A percentile compares a stretch with the other conserved stretches of the same genome.
Conservation (phyloP, 2,888 invertebrate genomes). For the Leptopilina drosophilae region DNA sequence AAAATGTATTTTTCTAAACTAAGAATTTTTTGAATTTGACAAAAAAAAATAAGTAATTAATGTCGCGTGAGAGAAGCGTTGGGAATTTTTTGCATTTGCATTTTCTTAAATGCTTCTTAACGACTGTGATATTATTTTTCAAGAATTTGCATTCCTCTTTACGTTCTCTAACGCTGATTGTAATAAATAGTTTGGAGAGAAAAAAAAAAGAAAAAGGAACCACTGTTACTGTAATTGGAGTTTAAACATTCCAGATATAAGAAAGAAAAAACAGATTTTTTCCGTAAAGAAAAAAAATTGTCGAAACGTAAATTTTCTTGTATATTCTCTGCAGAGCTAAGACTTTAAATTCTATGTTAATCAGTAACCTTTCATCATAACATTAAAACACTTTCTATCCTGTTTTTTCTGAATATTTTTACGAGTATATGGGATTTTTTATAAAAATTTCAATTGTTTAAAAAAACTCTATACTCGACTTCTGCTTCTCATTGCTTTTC, state of each 20-base stretch:
- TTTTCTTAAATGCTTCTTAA: conserved; percentile 28
- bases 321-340: conserved; percentile 34
- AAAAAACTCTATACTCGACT: conserved; percentile 2
- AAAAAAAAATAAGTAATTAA: background rate
- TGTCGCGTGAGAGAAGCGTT: conserved; percentile 32
- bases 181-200: background rate
- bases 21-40: background rate
- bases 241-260: conserved; percentile 16
- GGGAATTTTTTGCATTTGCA: conserved; percentile 27
- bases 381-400: conserved; percentile 11
- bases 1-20: background rate
- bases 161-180: conserved; percentile 28
- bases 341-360: conserved; percentile 18
- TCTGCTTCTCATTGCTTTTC: conserved; percentile 24
- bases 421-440: background rate
- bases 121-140: conserved; percentile 37
- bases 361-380: conserved; percentile 29
- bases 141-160: conserved; percentile 13
- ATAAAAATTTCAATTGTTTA: background rate
- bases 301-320: conserved; percentile 30
- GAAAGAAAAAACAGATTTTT: background rate
- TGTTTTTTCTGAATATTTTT: conserved; percentile 11
- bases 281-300: background rate
- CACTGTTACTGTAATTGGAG: conserved; percentile 19
- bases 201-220: background rate